Percentiles rank a stretch among this genome's conserved stretches.
Evolutionary conservation across 1,140 invertebrate genomes (phyloP).

Genomic region (Drosophila nebulosa): DNA sequence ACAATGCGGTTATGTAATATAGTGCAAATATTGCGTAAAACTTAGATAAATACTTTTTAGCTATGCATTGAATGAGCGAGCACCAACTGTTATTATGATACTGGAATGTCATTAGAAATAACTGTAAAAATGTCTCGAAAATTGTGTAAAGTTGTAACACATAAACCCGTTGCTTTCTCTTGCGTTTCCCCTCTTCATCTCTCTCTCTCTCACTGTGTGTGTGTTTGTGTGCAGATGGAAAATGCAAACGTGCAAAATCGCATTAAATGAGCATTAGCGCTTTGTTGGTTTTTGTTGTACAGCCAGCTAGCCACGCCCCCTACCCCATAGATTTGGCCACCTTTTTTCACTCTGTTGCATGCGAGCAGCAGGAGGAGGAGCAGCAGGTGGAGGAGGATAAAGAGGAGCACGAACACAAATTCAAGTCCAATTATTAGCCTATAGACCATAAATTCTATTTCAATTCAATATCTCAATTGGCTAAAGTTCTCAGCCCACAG

Average conservation of each 20-base stretch:
- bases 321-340: too few species aligned
- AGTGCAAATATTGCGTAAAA: slow-evolving; percentile 76
- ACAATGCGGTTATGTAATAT: slow-evolving; percentile 76
- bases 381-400: too few species aligned
- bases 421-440: slow-evolving; percentile 25
- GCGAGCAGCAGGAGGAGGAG: too few species aligned
- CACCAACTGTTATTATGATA: too few species aligned
- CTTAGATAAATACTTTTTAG: slow-evolving; percentile 71
- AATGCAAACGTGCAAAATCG: slow-evolving; percentile 76
- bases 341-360: background rate
- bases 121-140: background rate
- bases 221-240: slow-evolving; percentile 43
- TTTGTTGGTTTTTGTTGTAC: slow-evolving; percentile 62
- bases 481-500: background rate
- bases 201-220: background rate
- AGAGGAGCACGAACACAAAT: slow-evolving; percentile 16
- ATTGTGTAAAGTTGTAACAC: background rate
- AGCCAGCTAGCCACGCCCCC: background rate
- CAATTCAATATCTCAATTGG: background rate
- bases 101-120: too few species aligned
- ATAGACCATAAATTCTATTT: slow-evolving; percentile 27
- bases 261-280: slow-evolving; percentile 77
- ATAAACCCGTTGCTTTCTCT: background rate
- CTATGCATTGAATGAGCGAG: slow-evolving; percentile 27
- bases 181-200: too few species aligned